Base-by-base conservation (phyloP, 1,140 invertebrate genomes). In the Pectinophora gossypiella region DNA sequence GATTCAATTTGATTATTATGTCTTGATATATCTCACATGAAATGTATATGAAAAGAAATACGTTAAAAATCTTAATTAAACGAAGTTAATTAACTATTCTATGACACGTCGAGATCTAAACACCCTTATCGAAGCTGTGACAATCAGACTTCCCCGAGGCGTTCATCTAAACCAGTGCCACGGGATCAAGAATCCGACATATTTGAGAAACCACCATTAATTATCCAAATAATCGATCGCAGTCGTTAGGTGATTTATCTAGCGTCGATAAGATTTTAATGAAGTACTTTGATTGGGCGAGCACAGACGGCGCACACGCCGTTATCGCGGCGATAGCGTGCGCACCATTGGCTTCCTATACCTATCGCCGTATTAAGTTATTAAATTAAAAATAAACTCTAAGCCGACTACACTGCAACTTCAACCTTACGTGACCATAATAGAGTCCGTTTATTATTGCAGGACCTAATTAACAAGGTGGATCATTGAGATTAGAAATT, bases 231-330 rank as follows among this genome's bases (percentile, higher is more conserved):
- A 87, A 87, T 84, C 81, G 81, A 87, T 85, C 61, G 80, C 58
- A 76, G 72, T 75, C 72, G 80, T 82, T 76, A 71, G 56, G 79
- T 87, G 79, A 87, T 87, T 87, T 87, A 87, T 87, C 81, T 85
- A 76, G 67, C 63, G 62, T 69, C 72, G 84, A 87, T 87, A 87
- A 87, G 76, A 79, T 82, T 86, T 87, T 87, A 87, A 87, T 85
- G 81, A 87, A 85, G 84, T 85, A 85, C 84, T 85, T 81, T 85
- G 81, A 87, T 85, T 86, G 79, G 79, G 74, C 67, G 69, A 72
- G 66, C 79, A 77, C 50, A 70, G 66, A 74, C 71, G 68, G 65
- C 64, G 50, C 47, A 70, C 65, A 76, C 63, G 66, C 51, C 48
- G 69, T 79, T 79, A 83, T 85, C 77, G 68, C 20, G 40, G 32